Evolutionary conservation across 2,888 invertebrate species (phyloP).

Genomic region (Apodemia zela): DNA sequence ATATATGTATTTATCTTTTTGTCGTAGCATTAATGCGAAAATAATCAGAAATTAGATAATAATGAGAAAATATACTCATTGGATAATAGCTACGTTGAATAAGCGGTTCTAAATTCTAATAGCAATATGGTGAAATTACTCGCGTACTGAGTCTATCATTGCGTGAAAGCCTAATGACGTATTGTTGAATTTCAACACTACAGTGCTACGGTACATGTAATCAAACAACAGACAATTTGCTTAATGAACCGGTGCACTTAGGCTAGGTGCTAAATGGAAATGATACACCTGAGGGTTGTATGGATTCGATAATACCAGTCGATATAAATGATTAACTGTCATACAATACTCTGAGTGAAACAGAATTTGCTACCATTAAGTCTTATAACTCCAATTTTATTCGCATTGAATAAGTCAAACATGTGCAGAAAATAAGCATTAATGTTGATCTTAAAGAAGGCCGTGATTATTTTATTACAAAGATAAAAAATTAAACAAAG

Average conservation of each 20-base stretch:
- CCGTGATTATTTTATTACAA: too few species aligned
- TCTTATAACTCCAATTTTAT: too few species aligned
- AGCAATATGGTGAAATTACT: background rate
- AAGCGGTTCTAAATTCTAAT: background rate
- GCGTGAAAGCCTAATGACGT: slow-evolving; percentile 1
- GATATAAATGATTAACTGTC: background rate
- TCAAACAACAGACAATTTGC: slow-evolving; percentile 2
- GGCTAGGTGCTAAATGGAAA: background rate
- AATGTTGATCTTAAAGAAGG: too few species aligned
- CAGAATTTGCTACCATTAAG: too few species aligned
- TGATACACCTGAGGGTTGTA: background rate
- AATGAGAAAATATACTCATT: too few species aligned
- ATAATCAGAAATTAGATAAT: too few species aligned
- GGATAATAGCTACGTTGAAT: background rate
- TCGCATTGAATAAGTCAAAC: too few species aligned
- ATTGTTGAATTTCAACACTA: slow-evolving; percentile 2
- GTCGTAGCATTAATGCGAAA: too few species aligned
- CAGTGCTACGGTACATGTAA: background rate
- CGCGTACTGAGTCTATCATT: background rate
- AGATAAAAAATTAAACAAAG: too few species aligned
- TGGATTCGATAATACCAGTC: background rate
- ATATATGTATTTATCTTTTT: too few species aligned
- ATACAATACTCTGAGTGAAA: too few species aligned
- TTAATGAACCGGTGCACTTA: background rate
- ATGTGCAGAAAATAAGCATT: too few species aligned